A percentile compares a stretch with the other conserved stretches of the same genome.
Conservation (phyloP, 1,140 invertebrate genomes). For the Neotoxoptera formosana region DNA sequence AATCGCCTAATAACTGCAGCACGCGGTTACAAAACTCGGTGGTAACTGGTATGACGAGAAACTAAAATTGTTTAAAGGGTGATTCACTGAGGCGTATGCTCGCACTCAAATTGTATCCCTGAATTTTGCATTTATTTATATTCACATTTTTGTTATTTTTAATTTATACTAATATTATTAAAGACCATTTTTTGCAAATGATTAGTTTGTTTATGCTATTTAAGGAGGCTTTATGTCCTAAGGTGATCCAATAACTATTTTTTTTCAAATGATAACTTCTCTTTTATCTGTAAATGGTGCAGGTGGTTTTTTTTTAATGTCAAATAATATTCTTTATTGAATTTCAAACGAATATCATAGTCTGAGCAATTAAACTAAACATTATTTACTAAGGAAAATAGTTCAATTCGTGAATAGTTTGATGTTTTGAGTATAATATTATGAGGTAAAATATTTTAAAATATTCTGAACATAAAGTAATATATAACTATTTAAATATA, state of each 20-base stretch:
- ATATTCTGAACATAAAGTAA: background rate
- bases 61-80: background rate
- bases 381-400: no score
- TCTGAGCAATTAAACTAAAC: no score
- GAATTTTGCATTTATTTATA: background rate
- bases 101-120: background rate
- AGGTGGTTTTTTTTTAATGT: no score
- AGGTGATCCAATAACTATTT: no score
- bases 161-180: background rate
- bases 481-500: no score
- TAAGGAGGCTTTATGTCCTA: no score
- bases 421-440: no score
- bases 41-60: background rate
- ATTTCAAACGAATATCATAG: no score
- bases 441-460: background rate
- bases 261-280: no score
- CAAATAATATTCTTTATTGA: no score
- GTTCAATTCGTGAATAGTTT: no score
- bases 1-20: background rate
- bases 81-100: background rate
- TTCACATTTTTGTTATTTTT: background rate
- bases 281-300: no score
- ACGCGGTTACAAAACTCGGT: background rate
- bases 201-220: background rate
- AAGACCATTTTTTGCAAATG: background rate